These are phyloP conservation scores for Macrotrachela quadricornifera DNA, from an alignment of 1,140 invertebrate species.

Conservation along the genomic window DNA sequence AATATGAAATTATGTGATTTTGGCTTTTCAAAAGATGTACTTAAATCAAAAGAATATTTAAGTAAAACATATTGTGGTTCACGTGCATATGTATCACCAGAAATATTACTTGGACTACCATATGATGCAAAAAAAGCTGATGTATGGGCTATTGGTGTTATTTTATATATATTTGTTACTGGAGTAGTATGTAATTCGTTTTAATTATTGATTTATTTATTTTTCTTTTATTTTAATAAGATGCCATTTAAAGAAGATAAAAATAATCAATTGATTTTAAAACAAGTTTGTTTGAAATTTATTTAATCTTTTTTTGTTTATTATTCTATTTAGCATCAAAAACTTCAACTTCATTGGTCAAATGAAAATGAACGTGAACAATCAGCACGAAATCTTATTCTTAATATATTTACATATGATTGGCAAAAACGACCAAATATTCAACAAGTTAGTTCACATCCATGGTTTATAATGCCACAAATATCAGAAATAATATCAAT, in stretches of 20 bases:
- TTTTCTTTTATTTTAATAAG: neutral
- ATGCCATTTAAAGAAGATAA: conserved; percentile 9
- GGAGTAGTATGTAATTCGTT: neutral
- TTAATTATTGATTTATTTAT: no score
- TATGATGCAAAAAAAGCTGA: conserved; percentile 28
- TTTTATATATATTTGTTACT: conserved; percentile 15
- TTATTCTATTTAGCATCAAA: neutral
- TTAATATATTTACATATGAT: conserved; percentile 5
- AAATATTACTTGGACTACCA: conserved; percentile 13
- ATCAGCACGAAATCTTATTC: neutral
- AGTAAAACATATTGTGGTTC: conserved; percentile 44
- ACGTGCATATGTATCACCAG: conserved; percentile 44
- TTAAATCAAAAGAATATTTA: conserved; percentile 14
- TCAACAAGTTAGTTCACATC: neutral
- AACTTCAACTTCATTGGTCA: neutral
- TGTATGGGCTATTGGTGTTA: conserved; percentile 29
- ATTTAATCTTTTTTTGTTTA: neutral
- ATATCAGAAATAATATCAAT: no score
- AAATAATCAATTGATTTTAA: conserved; percentile 4
- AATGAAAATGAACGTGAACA: neutral
- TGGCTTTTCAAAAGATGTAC: conserved; percentile 4
- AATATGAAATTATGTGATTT: conserved; percentile 17
- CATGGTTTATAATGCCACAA: neutral
- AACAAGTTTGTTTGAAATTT: conserved; percentile 1
- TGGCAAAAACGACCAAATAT: conserved; percentile 3